Percentiles rank a stretch among this genome's conserved stretches.
Conservation (phyloP, 2,797 vertebrate genomes). For the Poliocrania exsul region DNA sequence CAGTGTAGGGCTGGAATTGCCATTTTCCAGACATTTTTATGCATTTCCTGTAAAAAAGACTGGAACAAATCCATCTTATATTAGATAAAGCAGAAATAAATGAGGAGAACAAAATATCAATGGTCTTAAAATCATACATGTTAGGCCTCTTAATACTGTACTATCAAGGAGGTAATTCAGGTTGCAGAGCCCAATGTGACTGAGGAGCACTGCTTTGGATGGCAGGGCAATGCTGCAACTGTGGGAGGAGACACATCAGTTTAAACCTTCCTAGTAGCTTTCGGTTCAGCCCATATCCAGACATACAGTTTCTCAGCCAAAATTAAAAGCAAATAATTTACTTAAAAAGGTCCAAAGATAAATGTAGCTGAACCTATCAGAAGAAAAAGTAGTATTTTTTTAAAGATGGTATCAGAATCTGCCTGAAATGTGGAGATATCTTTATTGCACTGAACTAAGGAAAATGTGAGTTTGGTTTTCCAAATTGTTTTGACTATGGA, state of each 20-base stretch:
- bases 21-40: background rate
- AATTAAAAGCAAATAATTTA: background rate
- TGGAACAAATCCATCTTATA: background rate
- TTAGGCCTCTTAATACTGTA: background rate
- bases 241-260: too few relatives aligned
- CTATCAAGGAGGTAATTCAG: background rate
- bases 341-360: background rate
- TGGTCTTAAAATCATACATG: accelerated
- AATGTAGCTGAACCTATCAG: background rate
- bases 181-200: background rate
- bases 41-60: background rate
- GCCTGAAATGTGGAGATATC: background rate
- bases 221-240: background rate
- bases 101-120: background rate
- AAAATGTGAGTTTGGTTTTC: background rate
- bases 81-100: background rate
- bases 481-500: background rate
- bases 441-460: background rate
- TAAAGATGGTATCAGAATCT: background rate
- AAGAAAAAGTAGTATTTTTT: background rate
- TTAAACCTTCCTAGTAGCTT: background rate
- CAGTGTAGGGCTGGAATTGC: background rate
- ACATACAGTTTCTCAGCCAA: background rate
- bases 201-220: background rate
- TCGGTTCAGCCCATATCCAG: background rate